A percentile compares a stretch with the other conserved stretches of the same genome.
Conservation (phyloP, 2,113 vertebrate genomes). For the Glaucidium brasilianum region DNA sequence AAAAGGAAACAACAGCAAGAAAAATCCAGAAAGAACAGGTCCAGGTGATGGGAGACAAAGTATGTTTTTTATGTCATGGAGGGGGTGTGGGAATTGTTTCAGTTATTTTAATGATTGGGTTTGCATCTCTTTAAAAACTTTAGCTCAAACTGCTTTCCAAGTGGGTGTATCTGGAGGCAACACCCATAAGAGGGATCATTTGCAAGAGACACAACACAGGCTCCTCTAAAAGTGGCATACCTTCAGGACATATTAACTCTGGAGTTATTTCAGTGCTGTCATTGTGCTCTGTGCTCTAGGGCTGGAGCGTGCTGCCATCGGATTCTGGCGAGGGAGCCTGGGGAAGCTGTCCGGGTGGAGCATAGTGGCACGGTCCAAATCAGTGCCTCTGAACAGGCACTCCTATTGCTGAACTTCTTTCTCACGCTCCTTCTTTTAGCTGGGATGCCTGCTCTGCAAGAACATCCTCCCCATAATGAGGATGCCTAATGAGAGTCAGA, state of each 20-base stretch:
- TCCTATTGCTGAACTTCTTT: neutral
- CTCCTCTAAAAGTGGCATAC: neutral
- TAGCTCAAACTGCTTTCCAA: neutral
- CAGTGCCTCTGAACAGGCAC: neutral
- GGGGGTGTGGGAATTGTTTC: neutral
- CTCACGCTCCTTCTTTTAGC: rapidly evolving
- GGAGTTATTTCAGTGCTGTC: neutral
- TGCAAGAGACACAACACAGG: neutral
- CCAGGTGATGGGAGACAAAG: neutral
- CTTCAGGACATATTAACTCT: neutral
- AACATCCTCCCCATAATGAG: neutral
- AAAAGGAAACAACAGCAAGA: neutral
- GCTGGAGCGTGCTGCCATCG: neutral
- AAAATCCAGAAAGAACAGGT: neutral
- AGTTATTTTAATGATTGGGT: neutral
- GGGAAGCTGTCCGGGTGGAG: neutral
- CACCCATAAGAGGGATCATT: neutral
- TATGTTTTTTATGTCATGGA: neutral
- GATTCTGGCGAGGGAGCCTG: rapidly evolving
- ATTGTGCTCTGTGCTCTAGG: neutral
- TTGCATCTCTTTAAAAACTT: neutral
- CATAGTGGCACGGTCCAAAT: neutral
- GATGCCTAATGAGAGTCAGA: neutral
- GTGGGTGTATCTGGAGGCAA: neutral
- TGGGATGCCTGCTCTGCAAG: rapidly evolving